Percentiles rank a stretch among this genome's conserved stretches.
Conservation (phyloP, 2,113 vertebrate genomes). For the Phyllopteryx taeniolatus region DNA sequence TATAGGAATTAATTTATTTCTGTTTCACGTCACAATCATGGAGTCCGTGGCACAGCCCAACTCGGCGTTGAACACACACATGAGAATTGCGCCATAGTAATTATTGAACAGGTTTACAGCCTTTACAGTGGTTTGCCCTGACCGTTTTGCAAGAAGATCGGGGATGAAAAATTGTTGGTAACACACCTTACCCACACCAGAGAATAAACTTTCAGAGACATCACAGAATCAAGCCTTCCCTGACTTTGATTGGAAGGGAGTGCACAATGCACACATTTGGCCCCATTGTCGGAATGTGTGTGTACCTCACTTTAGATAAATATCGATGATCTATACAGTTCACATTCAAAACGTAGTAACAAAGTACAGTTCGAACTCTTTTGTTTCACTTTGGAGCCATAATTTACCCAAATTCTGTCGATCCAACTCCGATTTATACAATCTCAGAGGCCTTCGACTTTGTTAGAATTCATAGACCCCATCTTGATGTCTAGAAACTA, state of each 20-base stretch:
- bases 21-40: no score
- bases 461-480: constrained; percentile 1
- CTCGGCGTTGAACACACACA: background rate
- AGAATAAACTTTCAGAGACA: no score
- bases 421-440: background rate
- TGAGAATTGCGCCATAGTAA: background rate
- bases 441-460: background rate
- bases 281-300: background rate
- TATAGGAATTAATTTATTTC: no score
- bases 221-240: no score
- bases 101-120: background rate
- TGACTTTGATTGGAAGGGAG: background rate
- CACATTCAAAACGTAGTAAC: no score
- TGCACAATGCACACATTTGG: background rate
- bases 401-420: background rate
- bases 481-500: constrained; percentile 23
- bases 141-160: no score
- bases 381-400: background rate
- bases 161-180: no score
- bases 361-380: background rate
- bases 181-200: no score
- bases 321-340: background rate
- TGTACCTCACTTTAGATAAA: no score
- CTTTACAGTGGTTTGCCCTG: background rate
- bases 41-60: background rate